Evolutionary conservation across 1,140 invertebrate species (phyloP).

Genomic region (Phortica variegata): DNA sequence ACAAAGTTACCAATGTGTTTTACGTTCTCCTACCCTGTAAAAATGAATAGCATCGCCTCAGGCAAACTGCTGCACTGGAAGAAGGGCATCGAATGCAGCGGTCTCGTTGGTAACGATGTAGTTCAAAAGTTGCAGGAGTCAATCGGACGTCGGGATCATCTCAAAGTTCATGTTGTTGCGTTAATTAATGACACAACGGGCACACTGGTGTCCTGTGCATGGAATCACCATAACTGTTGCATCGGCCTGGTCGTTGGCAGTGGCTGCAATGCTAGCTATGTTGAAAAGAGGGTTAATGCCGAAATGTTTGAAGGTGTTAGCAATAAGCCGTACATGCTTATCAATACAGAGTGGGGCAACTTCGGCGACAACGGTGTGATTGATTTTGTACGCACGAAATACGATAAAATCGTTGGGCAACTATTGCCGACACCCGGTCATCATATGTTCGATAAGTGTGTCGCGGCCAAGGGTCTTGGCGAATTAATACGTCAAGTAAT

Average conservation of each 20-base stretch:
- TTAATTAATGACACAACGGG: constrained; percentile 97
- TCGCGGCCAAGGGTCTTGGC: constrained; percentile 89
- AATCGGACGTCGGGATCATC: constrained; percentile 62
- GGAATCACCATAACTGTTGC: constrained; percentile 20
- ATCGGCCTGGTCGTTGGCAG: constrained; percentile 72
- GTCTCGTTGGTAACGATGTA: constrained; percentile 73
- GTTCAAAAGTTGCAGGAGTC: constrained; percentile 79
- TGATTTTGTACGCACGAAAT: constrained; percentile 84
- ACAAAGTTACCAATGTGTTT: constrained; percentile 77
- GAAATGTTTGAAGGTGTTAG: constrained; percentile 60
- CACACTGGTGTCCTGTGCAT: constrained; percentile 66
- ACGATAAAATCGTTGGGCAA: constrained; percentile 80
- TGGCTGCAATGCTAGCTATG: constrained; percentile 94
- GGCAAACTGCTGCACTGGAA: constrained; percentile 91
- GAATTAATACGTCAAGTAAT: constrained; percentile 67
- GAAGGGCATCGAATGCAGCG: constrained; percentile 33
- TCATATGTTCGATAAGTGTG: constrained; percentile 90
- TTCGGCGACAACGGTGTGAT: constrained; percentile 87
- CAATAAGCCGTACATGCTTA: constrained; percentile 67
- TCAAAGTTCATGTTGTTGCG: constrained; percentile 78
- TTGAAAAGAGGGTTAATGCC: constrained; percentile 68
- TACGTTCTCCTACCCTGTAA: constrained; percentile 96
- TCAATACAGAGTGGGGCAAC: constrained; percentile 96
- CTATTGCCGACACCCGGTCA: constrained; percentile 74
- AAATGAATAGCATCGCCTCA: constrained; percentile 83